Evolutionary conservation across 2,888 invertebrate species (phyloP), one percentile per base, ranked within the genome.

Genomic region (Dinocampus coccinellae): DNA sequence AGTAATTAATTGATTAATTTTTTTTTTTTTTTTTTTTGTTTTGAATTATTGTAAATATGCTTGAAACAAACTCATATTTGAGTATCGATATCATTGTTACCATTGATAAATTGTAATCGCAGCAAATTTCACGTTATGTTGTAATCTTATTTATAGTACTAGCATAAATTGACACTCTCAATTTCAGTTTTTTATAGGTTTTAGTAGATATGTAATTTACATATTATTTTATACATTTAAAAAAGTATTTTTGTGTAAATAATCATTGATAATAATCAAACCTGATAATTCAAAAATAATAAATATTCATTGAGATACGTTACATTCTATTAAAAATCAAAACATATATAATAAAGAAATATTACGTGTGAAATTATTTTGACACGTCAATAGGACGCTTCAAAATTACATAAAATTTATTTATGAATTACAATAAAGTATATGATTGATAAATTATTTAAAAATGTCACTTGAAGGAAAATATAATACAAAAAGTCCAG

Each of bases 401-500:
- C 0, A 47, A 20, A 6, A n/a, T 7, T 36, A 39, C 13, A 39
- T 47, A 20, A 7, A 16, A 47, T n/a, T 42, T 13, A 4, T 47
- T 47, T 16, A 47, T n/a, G 3, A 47, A 47, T 47, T 20, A 16
- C 47, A n/a, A 13, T 3, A 3, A 47, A n/a, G 7, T 9, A 10
- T n/a, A 3, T 1, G 1, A 7, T 58, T 58, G 33, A n/a, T 58
- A 34, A 58, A 34, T 34, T 16, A 7, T 34, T 1, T 22, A 69
- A 81, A 80, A 73, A 89, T 89, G 89, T 85, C 88, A 72, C 84
- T 90, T 82, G 90, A 90, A 84, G 88, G 87, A 33, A 90, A 91
- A 83, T 91, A 91, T 82, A 91, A 91, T 81, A 88, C 90, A 57
- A 91, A 90, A 84, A 91, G 91, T 80, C 91, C 91, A 79, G 91